phyloP scores from a whole-genome alignment of 2,797 vertebrate genomes.

The Mionectes olivaceus region DNA sequence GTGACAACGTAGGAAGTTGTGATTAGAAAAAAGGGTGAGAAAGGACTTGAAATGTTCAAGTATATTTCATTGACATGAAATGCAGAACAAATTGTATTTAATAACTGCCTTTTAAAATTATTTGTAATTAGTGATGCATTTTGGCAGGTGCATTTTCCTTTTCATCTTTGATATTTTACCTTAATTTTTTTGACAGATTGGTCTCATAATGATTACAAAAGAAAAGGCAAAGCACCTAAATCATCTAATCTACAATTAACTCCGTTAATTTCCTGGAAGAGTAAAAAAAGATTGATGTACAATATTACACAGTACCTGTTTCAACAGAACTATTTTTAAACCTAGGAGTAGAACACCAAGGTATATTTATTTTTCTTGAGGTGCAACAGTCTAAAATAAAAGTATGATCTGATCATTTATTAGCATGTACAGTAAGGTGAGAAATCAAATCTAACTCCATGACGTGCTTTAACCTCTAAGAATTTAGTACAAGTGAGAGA shows the following conservation, averaged over 20 bases:
- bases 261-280: conserved; percentile 36
- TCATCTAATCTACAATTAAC: conserved; percentile 57
- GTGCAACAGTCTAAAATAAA: background rate
- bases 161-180: conserved; percentile 36
- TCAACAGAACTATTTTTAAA: conserved; percentile 33
- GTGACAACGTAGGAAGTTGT: background rate
- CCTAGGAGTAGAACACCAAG: background rate
- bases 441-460: conserved; percentile 50
- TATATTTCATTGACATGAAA: background rate
- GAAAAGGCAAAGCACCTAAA: conserved; percentile 49
- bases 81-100: conserved; percentile 23
- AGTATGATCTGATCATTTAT: conserved; percentile 28
- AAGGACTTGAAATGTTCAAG: background rate
- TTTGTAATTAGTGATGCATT: conserved; percentile 9
- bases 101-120: conserved; percentile 9
- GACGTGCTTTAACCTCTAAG: conserved; percentile 34
- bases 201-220: conserved; percentile 24
- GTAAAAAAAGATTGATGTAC: conserved; percentile 47
- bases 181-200: conserved; percentile 31
- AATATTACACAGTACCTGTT: conserved; percentile 4
- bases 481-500: conserved; percentile 53
- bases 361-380: conserved; percentile 27
- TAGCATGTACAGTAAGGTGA: conserved; percentile 47
- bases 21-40: background rate
- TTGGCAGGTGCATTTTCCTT: conserved; percentile 24